A percentile compares a stretch with the other conserved stretches of the same genome.
phyloP scores from a whole-genome alignment of 1,140 invertebrate species.

The Musca domestica region DNA sequence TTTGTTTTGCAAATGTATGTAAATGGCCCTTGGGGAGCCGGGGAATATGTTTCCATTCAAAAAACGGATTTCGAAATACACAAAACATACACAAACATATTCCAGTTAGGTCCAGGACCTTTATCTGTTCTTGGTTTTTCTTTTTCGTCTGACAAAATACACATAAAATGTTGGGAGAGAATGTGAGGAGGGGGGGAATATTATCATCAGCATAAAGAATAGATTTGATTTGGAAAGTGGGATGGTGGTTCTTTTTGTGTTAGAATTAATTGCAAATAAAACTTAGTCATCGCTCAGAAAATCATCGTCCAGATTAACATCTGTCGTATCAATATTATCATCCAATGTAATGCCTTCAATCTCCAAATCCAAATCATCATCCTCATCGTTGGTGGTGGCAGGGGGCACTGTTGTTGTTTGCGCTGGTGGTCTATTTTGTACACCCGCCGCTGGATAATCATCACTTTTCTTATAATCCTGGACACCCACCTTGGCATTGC shows the following conservation, averaged over 20 bases:
- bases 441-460: constrained; percentile 29
- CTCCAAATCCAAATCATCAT: constrained; percentile 63
- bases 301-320: constrained; percentile 49
- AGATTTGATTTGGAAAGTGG: not conserved
- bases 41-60: not conserved
- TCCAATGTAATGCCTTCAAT: constrained; percentile 63
- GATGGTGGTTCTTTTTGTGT: not conserved
- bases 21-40: not conserved
- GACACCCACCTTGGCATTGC: constrained; percentile 33
- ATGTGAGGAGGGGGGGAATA: not conserved
- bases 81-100: not conserved
- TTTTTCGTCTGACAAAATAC: not conserved
- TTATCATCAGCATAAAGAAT: no score
- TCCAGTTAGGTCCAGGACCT: constrained; percentile 6
- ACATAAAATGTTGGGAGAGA: not conserved
- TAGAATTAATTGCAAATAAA: not conserved
- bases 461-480: constrained; percentile 33
- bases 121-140: no score
- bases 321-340: constrained; percentile 66
- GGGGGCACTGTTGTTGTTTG: constrained; percentile 34
- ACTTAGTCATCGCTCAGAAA: constrained; percentile 47
- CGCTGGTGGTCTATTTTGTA: constrained; percentile 24
- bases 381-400: constrained; percentile 43
- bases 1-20: not conserved
- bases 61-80: no score